Evolutionary conservation across 1,140 invertebrate species (phyloP).

Genomic region (Lordiphosa mommai): DNA sequence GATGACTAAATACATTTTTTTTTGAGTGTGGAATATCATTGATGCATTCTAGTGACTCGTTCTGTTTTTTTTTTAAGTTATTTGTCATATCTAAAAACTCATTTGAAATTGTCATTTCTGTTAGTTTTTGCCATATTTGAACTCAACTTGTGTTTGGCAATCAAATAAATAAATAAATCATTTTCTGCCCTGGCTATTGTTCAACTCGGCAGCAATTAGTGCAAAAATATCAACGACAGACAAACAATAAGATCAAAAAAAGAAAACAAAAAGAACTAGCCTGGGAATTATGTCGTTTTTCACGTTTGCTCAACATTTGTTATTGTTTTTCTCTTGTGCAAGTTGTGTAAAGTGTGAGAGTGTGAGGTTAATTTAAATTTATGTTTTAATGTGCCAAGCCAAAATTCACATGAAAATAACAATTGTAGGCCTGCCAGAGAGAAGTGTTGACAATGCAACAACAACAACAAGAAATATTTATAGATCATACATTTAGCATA

Average conservation of each 20-base stretch:
- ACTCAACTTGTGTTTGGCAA: conserved; percentile 6
- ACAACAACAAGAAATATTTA: no score
- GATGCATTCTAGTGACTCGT: no score
- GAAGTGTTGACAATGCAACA: no score
- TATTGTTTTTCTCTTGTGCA: conserved; percentile 5
- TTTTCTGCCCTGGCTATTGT: conserved; percentile 9
- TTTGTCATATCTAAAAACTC: no score
- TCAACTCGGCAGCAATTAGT: conserved; percentile 8
- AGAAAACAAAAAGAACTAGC: conserved; percentile 3
- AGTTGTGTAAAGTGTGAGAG: conserved; percentile 7
- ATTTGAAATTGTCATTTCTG: no score
- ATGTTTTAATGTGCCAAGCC: conserved; percentile 1
- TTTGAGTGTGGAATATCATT: no score
- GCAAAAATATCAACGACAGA: conserved; percentile 2
- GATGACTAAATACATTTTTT: no score
- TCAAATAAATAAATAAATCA: conserved; percentile 22
- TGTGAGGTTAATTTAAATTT: conserved; percentile 6
- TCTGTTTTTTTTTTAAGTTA: no score
- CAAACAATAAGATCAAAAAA: conserved; percentile 8
- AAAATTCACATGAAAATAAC: conserved; percentile 4
- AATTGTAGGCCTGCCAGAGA: neutral
- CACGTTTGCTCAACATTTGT: conserved; percentile 8
- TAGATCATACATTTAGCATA: neutral
- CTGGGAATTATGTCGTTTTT: conserved; percentile 9
- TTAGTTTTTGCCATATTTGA: no score